Conservation (phyloP, 2,888 invertebrate species). For the Druceiella hillmani region DNA sequence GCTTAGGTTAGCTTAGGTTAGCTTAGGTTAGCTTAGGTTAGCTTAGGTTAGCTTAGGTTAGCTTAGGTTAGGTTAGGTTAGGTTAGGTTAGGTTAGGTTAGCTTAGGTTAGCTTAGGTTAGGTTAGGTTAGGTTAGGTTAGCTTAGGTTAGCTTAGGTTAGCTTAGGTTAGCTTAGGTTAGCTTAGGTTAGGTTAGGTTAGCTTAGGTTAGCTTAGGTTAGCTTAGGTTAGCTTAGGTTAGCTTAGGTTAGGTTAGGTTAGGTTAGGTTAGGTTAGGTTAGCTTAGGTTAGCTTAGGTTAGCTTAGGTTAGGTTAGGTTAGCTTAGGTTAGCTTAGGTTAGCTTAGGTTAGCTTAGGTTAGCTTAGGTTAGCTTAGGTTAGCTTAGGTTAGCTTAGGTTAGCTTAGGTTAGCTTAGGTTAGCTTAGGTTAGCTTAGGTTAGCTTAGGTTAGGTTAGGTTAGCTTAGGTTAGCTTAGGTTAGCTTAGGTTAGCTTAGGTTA, state of each 20-base stretch:
- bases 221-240: background rate
- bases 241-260: background rate
- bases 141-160: background rate
- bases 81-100: background rate
- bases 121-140: background rate
- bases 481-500: background rate
- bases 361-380: background rate
- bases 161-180: background rate
- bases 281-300: background rate
- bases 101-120: background rate
- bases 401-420: background rate
- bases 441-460: background rate
- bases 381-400: background rate
- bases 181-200: background rate
- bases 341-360: background rate
- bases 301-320: background rate
- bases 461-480: background rate
- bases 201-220: background rate
- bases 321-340: background rate
- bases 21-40: background rate
- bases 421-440: background rate
- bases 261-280: background rate
- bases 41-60: background rate
- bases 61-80: background rate
- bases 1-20: background rate